Conservation (phyloP, 2,888 invertebrate species). For the Spatulosminthurus flaviceps region DNA sequence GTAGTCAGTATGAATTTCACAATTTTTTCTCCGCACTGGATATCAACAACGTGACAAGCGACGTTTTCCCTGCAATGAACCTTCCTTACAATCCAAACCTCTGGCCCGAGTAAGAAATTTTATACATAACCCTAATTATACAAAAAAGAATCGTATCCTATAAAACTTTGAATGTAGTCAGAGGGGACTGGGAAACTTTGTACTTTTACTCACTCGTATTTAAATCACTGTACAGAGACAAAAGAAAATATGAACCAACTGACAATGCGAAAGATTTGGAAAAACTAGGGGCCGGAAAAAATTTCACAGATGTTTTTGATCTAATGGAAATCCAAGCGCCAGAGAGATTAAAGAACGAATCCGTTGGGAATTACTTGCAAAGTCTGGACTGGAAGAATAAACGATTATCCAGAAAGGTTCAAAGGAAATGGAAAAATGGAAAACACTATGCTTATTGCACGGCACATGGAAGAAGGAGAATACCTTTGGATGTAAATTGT, state of each 20-base stretch:
- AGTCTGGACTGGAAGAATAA: slow-evolving; percentile 42
- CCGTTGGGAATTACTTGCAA: slow-evolving; percentile 52
- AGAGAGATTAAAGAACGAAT: slow-evolving; percentile 20
- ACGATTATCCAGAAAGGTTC: slow-evolving; percentile 40
- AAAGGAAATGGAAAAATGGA: slow-evolving; percentile 53
- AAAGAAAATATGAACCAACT: not conserved
- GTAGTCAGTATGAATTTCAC: slow-evolving; percentile 84
- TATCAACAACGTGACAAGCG: slow-evolving; percentile 71
- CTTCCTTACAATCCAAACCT: slow-evolving; percentile 52
- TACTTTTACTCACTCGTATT: not conserved
- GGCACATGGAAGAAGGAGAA: slow-evolving; percentile 45
- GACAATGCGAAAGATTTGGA: slow-evolving; percentile 26
- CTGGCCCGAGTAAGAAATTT: slow-evolving; percentile 1
- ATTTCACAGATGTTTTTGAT: not conserved
- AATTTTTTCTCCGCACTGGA: slow-evolving; percentile 85
- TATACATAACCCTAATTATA: too few relatives aligned
- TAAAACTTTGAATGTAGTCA: too few relatives aligned
- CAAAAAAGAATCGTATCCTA: too few relatives aligned
- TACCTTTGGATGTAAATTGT: slow-evolving; percentile 52
- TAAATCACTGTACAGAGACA: not conserved
- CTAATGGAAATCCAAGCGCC: slow-evolving; percentile 5
- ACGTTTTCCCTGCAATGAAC: slow-evolving; percentile 49
- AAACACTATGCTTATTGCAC: slow-evolving; percentile 58
- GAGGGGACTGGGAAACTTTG: too few relatives aligned
- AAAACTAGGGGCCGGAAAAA: not conserved